phyloP scores from a whole-genome alignment of 1,140 invertebrate species.

The Drosophila ogumai region DNA sequence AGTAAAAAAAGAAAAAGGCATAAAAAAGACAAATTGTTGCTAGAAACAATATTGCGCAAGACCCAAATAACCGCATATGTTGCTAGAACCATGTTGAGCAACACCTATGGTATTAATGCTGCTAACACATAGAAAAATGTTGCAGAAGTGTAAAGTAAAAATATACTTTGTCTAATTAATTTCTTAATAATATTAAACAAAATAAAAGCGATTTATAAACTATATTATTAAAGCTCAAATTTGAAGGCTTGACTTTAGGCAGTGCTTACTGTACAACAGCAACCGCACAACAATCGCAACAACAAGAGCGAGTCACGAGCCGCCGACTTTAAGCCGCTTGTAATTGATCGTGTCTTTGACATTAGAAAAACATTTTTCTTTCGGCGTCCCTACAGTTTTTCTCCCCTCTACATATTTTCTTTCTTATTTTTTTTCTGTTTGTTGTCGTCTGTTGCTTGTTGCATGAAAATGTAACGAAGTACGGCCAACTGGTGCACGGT shows the following conservation, averaged over 20 bases:
- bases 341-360: slow-evolving; percentile 67
- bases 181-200: neutral
- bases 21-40: too few relatives aligned
- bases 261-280: slow-evolving; percentile 19
- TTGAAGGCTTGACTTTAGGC: too few relatives aligned
- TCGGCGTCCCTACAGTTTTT: neutral
- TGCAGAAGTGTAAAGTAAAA: neutral
- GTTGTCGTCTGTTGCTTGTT: slow-evolving; percentile 32
- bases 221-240: too few relatives aligned
- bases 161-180: neutral
- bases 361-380: slow-evolving; percentile 55
- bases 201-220: neutral
- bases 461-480: slow-evolving; percentile 55
- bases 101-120: too few relatives aligned
- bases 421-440: neutral
- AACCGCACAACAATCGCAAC: slow-evolving; percentile 32
- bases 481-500: slow-evolving; percentile 60
- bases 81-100: too few relatives aligned
- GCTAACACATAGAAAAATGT: neutral
- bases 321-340: slow-evolving; percentile 55
- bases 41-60: too few relatives aligned
- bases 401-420: neutral
- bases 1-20: too few relatives aligned
- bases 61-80: too few relatives aligned
- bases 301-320: slow-evolving; percentile 46